Base-by-base conservation (phyloP, 2,888 invertebrate species). In the Stenodema calcarata region DNA sequence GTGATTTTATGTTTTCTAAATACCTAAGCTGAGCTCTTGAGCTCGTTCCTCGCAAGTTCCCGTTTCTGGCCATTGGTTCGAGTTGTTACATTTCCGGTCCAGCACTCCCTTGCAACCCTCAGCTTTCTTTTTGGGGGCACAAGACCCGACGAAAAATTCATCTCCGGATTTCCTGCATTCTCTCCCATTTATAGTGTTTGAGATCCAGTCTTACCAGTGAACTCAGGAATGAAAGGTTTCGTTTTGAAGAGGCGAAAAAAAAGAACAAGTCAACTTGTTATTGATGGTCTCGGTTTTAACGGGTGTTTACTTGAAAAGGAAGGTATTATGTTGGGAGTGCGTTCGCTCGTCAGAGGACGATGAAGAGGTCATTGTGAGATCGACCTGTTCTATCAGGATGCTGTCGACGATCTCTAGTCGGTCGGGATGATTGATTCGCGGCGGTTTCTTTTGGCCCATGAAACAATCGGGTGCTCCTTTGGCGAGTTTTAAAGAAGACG, bases 331-430 rank as follows among this genome's bases (percentile, higher is more conserved):
- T 23, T 62, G 16, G 14, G 62, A 62, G 62, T 62, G 23, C 23
- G 62, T 12, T 18, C 14, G 14, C 35, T 16, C 18, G 73, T 41
- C 73, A 73, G 18, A 30, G 35, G 73, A 35, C 35, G 73, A 73
- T 73, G 73, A 73, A 73, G 73, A 73, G 73, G 73, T 73, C 73
- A 73, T 30, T 73, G 73, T 73, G 73, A 41, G 41, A 28, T 73
- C 73, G 35, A 73, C 35, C 62, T 62, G 23, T 54, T 62, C 23
- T 62, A 62, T 62, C 62, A 62, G 62, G 28, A 35, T 35, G 35
- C 73, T 18, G 30, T 41, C 35, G 41, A 30, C 73, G 73, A 41
- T 73, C 30, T 12, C 23, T 62, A 62, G 62, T 62, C 62, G 23
- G 16, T 30, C 73, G 16, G 73, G 73, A 73, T 73, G 73, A 73